Percentiles rank a stretch among this genome's conserved stretches.
These are phyloP conservation scores for Phymastichus coffea DNA, from an alignment of 1,140 invertebrate genomes.

Conservation along the genomic window DNA sequence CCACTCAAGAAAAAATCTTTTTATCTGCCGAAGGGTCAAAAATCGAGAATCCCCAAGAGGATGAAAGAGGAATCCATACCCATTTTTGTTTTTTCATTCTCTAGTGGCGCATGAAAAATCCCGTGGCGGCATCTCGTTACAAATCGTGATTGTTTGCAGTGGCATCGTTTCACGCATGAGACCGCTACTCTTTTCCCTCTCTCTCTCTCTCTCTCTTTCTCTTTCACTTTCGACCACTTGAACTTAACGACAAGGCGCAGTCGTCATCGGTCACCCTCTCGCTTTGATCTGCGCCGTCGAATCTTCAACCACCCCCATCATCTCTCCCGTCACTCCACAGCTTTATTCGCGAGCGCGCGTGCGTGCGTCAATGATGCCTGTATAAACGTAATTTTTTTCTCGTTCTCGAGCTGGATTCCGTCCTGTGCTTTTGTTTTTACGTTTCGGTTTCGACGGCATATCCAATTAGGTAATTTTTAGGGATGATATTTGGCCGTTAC, in stretches of 20 bases:
- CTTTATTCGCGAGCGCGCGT: conserved; percentile 12
- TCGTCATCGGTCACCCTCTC: conserved; percentile 36
- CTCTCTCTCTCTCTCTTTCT: conserved; percentile 50
- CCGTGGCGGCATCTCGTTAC: neutral
- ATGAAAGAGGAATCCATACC: neutral
- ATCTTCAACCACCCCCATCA: conserved; percentile 24
- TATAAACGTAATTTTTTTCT: too few relatives aligned
- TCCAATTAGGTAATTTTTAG: too few relatives aligned
- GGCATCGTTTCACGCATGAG: conserved; percentile 59
- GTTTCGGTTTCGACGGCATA: too few relatives aligned
- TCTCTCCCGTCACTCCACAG: conserved; percentile 15
- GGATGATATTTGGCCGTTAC: too few relatives aligned
- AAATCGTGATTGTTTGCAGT: conserved; percentile 53
- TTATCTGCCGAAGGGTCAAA: too few relatives aligned
- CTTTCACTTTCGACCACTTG: conserved; percentile 58
- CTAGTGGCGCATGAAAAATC: neutral
- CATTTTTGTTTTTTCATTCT: neutral
- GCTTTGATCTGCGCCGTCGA: conserved; percentile 51
- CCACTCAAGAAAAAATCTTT: too few relatives aligned
- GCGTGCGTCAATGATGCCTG: neutral
- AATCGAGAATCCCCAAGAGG: too few relatives aligned
- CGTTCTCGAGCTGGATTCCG: too few relatives aligned
- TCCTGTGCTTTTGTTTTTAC: too few relatives aligned
- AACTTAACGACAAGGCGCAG: too few relatives aligned
- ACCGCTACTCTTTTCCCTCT: conserved; percentile 54